These are phyloP conservation scores for Myzus persicae DNA, from an alignment of 1,140 invertebrate genomes.

Conservation along the genomic window DNA sequence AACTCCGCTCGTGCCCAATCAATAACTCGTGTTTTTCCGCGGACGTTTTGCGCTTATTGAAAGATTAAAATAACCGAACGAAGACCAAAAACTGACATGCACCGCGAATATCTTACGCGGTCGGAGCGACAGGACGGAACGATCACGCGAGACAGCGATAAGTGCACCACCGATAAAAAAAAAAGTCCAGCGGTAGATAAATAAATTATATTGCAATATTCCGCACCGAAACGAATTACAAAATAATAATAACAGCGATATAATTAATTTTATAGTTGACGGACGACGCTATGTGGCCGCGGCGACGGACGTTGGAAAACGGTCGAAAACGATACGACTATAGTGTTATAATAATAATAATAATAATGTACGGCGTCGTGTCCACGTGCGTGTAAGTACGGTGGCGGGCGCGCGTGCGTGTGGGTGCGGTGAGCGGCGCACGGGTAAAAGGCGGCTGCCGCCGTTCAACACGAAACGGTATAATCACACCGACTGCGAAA, in stretches of 20 bases:
- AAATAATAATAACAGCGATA: neutral
- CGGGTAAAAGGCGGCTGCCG: constrained; percentile 40
- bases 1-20: constrained; percentile 52
- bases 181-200: neutral
- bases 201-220: too few relatives aligned
- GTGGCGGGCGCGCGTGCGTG: neutral
- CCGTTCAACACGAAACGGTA: constrained; percentile 48
- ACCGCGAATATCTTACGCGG: too few relatives aligned
- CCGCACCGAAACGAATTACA: too few relatives aligned
- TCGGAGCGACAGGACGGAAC: neutral
- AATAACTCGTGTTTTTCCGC: constrained; percentile 54
- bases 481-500: constrained; percentile 58
- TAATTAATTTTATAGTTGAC: neutral
- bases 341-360: neutral
- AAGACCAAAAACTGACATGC: neutral
- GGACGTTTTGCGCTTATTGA: constrained; percentile 42
- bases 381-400: constrained; percentile 43
- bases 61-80: neutral
- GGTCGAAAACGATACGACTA: neutral
- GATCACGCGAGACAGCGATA: neutral
- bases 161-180: neutral
- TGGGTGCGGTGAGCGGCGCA: neutral
- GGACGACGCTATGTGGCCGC: neutral
- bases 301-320: neutral
- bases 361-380: constrained; percentile 4